Base-by-base conservation (phyloP, 2,888 invertebrate species). In the Arenicola marina region DNA sequence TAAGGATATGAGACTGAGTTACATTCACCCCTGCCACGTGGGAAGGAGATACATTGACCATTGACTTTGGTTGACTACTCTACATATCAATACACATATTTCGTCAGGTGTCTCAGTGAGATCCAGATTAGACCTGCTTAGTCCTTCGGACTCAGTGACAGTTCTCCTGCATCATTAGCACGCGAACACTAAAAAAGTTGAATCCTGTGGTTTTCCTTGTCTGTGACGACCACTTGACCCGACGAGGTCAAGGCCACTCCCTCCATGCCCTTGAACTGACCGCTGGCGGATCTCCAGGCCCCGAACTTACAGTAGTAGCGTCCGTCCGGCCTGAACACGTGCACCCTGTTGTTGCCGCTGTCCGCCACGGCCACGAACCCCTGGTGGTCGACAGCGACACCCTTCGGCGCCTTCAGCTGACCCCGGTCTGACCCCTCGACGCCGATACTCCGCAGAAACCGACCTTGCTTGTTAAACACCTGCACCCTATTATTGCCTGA, bases 361-460 rank as follows among this genome's bases (percentile, higher is more conserved):
- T 99, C 98, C 24, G 95, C 98, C 21, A 99, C 96, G 76, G 95
- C 90, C 77, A 99, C 95, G 86, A 93, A 97, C 34, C 98, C 98
- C 85, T 97, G 95, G 78, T 95, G 95, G 83, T 99, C 98, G 63
- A 98, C 95, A 18, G 97, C 95, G 65, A 99, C 93, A 72, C 99
- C 98, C 82, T 97, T 91, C 65, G 98, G 99, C 86, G 95, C 95
- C 85, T 98, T 98, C 84, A 99, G 95, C 84, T 97, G 95, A 54
- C 97, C 96, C 76, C 95, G 92, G 72, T 92, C 93, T 4, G 93
- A 91, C 43, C 98, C 99, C 84, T 97, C 95, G 57, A 89, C 89
- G 46, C 98, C 98, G 81, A 99, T 96, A 1, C 92, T 90, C 28
- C 92, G 92, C 67, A 96, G 86, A 63, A 94, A 93, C 71, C 92